Conservation (phyloP, 92 coral and sea anemone species). For the Meandrina meandrites region DNA sequence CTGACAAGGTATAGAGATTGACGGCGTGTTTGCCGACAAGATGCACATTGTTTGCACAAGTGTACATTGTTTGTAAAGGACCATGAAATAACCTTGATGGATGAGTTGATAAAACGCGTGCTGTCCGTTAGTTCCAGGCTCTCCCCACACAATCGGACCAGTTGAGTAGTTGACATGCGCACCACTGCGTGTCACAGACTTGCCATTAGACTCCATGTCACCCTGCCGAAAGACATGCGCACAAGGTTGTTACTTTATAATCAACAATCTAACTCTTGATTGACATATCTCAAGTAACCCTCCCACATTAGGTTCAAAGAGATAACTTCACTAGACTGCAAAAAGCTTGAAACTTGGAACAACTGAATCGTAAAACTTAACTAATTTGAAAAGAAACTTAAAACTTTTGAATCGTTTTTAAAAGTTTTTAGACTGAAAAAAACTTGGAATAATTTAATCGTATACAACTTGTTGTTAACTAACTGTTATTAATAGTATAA, state of each 20-base stretch:
- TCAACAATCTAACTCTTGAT: background rate
- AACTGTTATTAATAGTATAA: background rate
- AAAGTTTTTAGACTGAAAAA: no score
- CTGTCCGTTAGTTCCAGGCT: constrained; percentile 99
- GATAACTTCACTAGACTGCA: background rate
- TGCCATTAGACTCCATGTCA: constrained; percentile 99
- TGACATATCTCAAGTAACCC: background rate
- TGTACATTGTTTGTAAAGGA: background rate
- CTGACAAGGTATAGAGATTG: background rate
- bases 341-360: background rate
- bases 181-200: constrained; percentile 77
- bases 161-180: constrained; percentile 86
- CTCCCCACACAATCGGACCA: constrained; percentile 99
- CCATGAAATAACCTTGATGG: constrained; percentile 81
- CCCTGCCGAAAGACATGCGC: constrained; percentile 54
- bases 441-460: background rate
- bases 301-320: background rate
- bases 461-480: background rate
- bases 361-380: background rate
- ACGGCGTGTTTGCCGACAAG: background rate
- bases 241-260: background rate
- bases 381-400: no score
- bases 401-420: no score
- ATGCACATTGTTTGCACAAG: background rate
- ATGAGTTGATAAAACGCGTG: constrained; percentile 97